Evolutionary conservation across 2,888 invertebrate species (phyloP).

Genomic region (Uloborus plumipes): DNA sequence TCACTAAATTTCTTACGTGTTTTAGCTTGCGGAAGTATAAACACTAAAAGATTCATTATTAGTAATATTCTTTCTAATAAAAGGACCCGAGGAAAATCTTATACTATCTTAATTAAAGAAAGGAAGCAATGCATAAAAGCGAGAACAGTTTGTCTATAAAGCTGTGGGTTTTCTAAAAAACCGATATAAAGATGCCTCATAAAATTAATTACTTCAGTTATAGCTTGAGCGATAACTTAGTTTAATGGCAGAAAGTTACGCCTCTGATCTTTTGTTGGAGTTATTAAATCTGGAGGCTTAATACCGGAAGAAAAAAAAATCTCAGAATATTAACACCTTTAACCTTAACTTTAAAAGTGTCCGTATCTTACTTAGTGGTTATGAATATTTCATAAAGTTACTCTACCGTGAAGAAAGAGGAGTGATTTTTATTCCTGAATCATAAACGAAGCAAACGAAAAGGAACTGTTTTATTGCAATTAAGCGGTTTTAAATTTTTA

Average conservation of each 20-base stretch:
- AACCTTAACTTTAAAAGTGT: constrained; percentile 16
- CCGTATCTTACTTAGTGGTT: neutral
- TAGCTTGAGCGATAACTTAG: constrained; percentile 5
- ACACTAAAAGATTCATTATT: constrained; percentile 1
- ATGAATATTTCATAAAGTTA: constrained; percentile 33
- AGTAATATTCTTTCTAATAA: neutral
- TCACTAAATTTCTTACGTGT: neutral
- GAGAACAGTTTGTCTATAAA: constrained; percentile 15
- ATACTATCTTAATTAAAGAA: constrained; percentile 19
- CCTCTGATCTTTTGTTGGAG: constrained; percentile 10
- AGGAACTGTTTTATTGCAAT: too few species aligned
- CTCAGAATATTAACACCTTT: constrained; percentile 10
- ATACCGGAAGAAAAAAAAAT: constrained; percentile 16
- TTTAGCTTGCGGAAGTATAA: neutral
- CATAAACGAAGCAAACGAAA: too few species aligned
- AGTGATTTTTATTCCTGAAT: too few species aligned
- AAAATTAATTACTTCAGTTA: constrained; percentile 44
- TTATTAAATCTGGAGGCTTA: constrained; percentile 24
- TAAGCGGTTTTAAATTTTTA: too few species aligned
- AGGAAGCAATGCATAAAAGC: constrained; percentile 19
- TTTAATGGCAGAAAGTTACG: neutral
- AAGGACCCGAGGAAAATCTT: neutral
- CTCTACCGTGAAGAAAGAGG: too few species aligned
- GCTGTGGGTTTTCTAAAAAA: constrained; percentile 16
- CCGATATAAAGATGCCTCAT: constrained; percentile 1